Conservation (phyloP, 37 sponge, comb jelly and placozoan genomes). For the Axinella damicornis region DNA sequence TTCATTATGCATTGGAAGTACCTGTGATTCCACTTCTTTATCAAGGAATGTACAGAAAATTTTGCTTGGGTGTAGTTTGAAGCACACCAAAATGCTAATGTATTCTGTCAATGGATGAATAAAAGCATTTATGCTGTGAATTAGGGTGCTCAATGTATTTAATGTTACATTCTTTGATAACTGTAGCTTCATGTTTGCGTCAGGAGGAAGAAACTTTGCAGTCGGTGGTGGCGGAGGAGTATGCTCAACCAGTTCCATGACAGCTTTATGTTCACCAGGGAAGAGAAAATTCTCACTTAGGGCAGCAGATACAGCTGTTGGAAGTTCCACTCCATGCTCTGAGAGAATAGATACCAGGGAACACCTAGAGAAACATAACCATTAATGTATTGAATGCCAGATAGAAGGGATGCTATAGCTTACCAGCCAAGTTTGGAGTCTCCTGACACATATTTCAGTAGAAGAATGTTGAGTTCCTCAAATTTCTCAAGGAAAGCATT, state of each 20-base stretch:
- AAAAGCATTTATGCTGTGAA: conserved; percentile 5
- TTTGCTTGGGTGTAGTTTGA: conserved; percentile 50
- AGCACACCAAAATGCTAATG: conserved; percentile 53
- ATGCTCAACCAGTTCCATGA: no score
- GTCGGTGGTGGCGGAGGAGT: no score
- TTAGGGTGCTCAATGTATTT: not conserved
- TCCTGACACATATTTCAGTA: conserved; percentile 47
- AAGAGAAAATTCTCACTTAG: not conserved
- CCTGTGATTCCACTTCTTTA: not conserved
- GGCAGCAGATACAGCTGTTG: not conserved
- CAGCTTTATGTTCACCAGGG: no score
- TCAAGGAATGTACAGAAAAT: conserved; percentile 50
- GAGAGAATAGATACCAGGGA: no score
- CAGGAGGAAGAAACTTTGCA: conserved; percentile 17
- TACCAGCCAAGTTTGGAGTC: conserved; percentile 47
- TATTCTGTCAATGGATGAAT: conserved; percentile 26
- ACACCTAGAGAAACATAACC: no score
- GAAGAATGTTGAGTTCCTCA: conserved; percentile 38
- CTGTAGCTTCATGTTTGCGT: conserved; percentile 15
- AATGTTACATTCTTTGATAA: conserved; percentile 9
- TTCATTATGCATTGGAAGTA: not conserved
- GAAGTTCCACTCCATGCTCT: not conserved
- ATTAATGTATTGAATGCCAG: no score
- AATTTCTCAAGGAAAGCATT: conserved; percentile 5
- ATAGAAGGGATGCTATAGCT: not conserved